Conservation (phyloP, 2,797 vertebrate species). For the Hozukius guyotensis region DNA sequence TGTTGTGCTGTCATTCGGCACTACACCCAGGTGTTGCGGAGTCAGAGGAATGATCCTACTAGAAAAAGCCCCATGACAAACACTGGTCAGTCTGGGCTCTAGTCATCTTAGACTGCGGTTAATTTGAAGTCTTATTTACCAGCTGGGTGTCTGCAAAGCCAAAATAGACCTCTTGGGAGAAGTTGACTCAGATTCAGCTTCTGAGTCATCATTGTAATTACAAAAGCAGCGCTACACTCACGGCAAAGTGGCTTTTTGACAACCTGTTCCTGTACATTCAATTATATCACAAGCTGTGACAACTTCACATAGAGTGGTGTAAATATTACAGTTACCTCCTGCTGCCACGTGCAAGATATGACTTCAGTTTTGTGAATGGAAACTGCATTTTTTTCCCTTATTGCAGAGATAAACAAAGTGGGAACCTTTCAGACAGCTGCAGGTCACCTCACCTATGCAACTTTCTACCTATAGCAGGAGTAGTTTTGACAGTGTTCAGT, state of each 20-base stretch:
- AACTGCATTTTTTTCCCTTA: background rate
- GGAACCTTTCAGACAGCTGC: constrained; percentile 10
- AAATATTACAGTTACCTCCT: constrained; percentile 27
- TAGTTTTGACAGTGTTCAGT: constrained; percentile 41
- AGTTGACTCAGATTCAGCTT: constrained; percentile 44
- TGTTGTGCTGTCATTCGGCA: constrained; percentile 44
- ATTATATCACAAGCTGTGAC: constrained; percentile 12
- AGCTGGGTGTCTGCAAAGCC: constrained; percentile 39
- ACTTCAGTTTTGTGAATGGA: background rate
- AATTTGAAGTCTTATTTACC: constrained; percentile 39
- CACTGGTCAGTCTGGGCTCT: constrained; percentile 14
- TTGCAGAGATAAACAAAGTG: constrained; percentile 22
- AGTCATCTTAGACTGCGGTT: constrained; percentile 14
- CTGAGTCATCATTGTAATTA: constrained; percentile 50
- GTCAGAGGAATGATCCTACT: background rate
- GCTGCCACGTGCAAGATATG: constrained; percentile 7
- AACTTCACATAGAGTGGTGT: background rate
- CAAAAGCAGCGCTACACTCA: constrained; percentile 18
- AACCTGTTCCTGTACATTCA: constrained; percentile 1
- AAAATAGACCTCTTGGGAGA: constrained; percentile 30
- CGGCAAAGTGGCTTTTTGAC: constrained; percentile 14
- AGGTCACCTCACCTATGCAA: constrained; percentile 7
- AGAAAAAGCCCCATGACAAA: constrained; percentile 33
- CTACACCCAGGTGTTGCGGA: background rate
- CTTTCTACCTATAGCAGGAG: constrained; percentile 26